These are phyloP conservation scores for Leptarthrus brevirostris DNA, from an alignment of 2,888 invertebrate genomes.

Conservation along the genomic window DNA sequence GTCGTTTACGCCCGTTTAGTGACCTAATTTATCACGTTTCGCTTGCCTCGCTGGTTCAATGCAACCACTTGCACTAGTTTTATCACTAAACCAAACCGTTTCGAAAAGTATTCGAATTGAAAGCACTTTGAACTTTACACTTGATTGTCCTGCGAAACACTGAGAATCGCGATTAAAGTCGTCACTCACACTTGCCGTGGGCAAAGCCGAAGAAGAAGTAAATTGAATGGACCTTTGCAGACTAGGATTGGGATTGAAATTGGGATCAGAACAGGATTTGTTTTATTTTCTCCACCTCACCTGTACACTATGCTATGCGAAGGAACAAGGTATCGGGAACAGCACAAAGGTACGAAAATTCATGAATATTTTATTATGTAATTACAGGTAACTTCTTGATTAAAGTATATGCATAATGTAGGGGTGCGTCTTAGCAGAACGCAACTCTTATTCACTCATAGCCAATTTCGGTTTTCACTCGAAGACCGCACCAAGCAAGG, in stretches of 20 bases:
- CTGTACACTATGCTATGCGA: background rate
- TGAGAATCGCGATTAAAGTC: background rate
- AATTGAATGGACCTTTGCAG: background rate
- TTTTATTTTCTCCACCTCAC: background rate
- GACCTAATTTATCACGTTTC: constrained; percentile 43
- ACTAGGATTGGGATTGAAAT: no score
- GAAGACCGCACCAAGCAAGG: constrained; percentile 1
- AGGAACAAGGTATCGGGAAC: background rate
- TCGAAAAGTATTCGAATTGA: background rate
- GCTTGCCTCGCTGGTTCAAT: background rate
- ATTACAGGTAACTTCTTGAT: constrained; percentile 45
- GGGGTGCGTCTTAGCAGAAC: constrained; percentile 28
- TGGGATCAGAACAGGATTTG: background rate
- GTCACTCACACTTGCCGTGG: background rate
- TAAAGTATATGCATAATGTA: constrained; percentile 37
- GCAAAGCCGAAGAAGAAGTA: background rate
- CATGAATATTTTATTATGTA: constrained; percentile 48
- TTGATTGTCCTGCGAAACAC: constrained; percentile 5
- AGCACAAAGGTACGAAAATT: constrained; percentile 3
- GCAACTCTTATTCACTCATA: constrained; percentile 15
- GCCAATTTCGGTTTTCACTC: constrained; percentile 13
- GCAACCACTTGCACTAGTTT: constrained; percentile 29
- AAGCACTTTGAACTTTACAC: constrained; percentile 32
- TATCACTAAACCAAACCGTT: background rate
- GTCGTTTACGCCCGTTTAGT: constrained; percentile 47